phyloP scores from a whole-genome alignment of 2,797 vertebrate genomes.

The Sphenopsis melanotis region DNA sequence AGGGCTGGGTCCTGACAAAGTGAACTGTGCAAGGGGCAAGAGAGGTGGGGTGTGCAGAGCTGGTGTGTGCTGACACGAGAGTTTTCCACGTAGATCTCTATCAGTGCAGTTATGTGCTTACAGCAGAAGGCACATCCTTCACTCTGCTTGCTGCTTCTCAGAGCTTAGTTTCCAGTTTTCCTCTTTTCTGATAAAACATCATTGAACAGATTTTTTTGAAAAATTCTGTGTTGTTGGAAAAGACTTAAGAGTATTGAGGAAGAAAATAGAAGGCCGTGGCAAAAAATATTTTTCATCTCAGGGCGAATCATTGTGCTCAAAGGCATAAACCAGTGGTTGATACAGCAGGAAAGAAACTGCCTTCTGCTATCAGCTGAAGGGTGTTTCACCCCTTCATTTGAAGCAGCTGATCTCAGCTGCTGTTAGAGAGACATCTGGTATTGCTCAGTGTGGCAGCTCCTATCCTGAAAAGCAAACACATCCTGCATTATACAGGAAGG shows the following conservation, averaged over 20 bases:
- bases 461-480: slow-evolving; percentile 20
- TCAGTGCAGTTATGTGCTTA: neutral
- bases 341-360: neutral
- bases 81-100: neutral
- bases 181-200: neutral
- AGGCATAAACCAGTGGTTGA: neutral
- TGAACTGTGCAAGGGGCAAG: neutral
- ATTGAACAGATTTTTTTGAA: neutral
- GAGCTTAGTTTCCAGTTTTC: neutral
- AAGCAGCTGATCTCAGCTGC: slow-evolving; percentile 14
- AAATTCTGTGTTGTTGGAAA: neutral
- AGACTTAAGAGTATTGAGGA: neutral
- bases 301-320: neutral
- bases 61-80: neutral
- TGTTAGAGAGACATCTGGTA: slow-evolving; percentile 13
- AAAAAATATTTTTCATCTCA: neutral
- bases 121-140: neutral
- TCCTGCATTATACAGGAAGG: slow-evolving; percentile 2
- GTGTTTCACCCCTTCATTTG: neutral
- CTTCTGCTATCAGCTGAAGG: neutral
- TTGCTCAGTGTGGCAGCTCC: slow-evolving; percentile 15
- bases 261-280: neutral
- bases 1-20: neutral
- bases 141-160: neutral
- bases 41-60: neutral